These are phyloP conservation scores for Heliconius hewitsoni DNA, from an alignment of 1,140 invertebrate genomes.

Conservation along the genomic window DNA sequence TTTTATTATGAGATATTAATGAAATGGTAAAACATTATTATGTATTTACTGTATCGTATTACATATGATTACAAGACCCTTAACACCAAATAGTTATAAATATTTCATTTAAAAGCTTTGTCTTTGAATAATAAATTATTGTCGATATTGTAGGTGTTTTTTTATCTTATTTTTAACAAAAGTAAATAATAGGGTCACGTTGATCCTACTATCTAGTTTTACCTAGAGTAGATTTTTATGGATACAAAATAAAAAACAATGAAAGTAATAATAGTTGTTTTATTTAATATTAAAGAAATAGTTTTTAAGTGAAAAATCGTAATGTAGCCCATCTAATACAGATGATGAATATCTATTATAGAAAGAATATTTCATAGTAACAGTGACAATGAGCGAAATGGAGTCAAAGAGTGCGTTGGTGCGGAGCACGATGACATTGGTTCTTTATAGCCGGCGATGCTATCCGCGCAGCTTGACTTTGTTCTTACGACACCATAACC, in stretches of 20 bases:
- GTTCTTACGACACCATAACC: slow-evolving; percentile 76
- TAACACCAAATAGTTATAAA: slow-evolving; percentile 13
- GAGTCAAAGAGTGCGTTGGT: slow-evolving; percentile 30
- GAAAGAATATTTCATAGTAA: slow-evolving; percentile 17
- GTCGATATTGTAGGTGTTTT: background rate
- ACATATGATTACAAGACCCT: slow-evolving; percentile 26
- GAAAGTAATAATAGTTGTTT: too few species aligned
- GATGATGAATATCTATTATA: background rate
- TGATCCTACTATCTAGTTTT: too few species aligned
- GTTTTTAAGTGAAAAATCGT: too few species aligned
- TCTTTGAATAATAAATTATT: background rate
- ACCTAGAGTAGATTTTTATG: too few species aligned
- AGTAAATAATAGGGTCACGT: too few species aligned
- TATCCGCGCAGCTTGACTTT: slow-evolving; percentile 76
- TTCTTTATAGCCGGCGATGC: slow-evolving; percentile 56
- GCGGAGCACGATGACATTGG: slow-evolving; percentile 57
- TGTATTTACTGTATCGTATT: slow-evolving; percentile 44
- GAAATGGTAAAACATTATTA: slow-evolving; percentile 45
- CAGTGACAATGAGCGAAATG: slow-evolving; percentile 40
- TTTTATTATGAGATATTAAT: slow-evolving; percentile 66
- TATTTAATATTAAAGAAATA: too few species aligned
- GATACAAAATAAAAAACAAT: too few species aligned
- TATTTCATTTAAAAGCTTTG: background rate
- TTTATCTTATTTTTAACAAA: too few species aligned
- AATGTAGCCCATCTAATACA: too few species aligned